Evolutionary conservation across 2,888 invertebrate species (phyloP).

Genomic region (Panorpa germanica): DNA sequence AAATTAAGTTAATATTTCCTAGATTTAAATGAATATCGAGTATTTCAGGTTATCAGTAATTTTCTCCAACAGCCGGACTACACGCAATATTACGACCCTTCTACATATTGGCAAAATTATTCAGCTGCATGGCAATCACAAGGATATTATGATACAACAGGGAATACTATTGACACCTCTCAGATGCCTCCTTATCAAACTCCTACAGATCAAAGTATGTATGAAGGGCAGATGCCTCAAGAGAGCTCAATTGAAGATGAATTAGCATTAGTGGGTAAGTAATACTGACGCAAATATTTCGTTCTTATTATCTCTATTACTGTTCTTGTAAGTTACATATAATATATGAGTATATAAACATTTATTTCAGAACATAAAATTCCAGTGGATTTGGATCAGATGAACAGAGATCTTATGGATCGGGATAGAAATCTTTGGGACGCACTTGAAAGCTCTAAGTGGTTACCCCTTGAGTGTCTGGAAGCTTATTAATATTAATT

Average conservation of each 20-base stretch:
- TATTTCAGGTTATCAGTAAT: too few relatives aligned
- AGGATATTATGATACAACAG: constrained; percentile 43
- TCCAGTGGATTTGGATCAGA: constrained; percentile 50
- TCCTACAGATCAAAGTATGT: too few relatives aligned
- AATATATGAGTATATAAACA: constrained; percentile 8
- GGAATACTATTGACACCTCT: constrained; percentile 4
- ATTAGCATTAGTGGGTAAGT: constrained; percentile 50
- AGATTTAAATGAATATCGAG: too few relatives aligned
- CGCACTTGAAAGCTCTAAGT: constrained; percentile 62
- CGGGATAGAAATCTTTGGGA: constrained; percentile 65
- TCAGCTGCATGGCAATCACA: constrained; percentile 63
- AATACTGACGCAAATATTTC: neutral
- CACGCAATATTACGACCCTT: constrained; percentile 65
- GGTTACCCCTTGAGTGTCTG: constrained; percentile 59
- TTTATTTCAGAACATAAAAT: constrained; percentile 49
- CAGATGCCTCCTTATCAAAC: constrained; percentile 4
- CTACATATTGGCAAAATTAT: constrained; percentile 77
- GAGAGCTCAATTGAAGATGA: constrained; percentile 38
- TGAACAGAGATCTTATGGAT: constrained; percentile 58
- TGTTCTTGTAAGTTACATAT: constrained; percentile 5
- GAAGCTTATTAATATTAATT: constrained; percentile 31
- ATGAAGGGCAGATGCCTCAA: constrained; percentile 27
- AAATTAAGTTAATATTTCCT: too few relatives aligned
- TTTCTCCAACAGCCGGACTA: constrained; percentile 27
- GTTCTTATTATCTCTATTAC: constrained; percentile 4